Evolutionary conservation across 2,113 vertebrate species (phyloP).

Genomic region (Tylochromis polylepis): DNA sequence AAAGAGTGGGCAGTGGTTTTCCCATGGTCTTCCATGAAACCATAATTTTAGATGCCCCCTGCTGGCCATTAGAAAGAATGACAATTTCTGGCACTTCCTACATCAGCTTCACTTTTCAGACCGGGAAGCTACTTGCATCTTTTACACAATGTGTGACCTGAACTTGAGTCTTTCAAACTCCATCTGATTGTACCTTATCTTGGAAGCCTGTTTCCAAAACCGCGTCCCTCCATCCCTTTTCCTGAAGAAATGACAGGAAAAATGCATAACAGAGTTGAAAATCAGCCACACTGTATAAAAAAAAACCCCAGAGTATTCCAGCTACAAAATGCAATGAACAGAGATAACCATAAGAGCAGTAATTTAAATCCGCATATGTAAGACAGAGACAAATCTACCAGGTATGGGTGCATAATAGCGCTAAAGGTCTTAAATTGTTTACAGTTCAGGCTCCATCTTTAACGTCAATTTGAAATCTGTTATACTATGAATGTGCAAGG

Average conservation of each 20-base stretch:
- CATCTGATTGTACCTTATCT: slow-evolving; percentile 76
- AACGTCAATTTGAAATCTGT: not conserved
- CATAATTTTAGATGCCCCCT: not conserved
- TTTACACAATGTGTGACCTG: not conserved
- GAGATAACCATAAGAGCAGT: not conserved
- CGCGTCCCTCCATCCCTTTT: slow-evolving; percentile 87
- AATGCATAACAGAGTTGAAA: not conserved
- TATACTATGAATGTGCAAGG: not conserved
- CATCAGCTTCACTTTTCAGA: not conserved
- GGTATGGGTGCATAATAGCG: not conserved
- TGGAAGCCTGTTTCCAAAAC: slow-evolving; percentile 91
- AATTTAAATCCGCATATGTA: not conserved
- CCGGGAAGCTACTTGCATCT: not conserved
- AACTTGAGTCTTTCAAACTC: not conserved
- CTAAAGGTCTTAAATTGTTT: not conserved
- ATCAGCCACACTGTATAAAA: not conserved
- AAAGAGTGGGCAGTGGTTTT: not conserved
- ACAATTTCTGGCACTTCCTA: not conserved
- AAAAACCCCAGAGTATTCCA: not conserved
- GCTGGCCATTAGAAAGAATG: not conserved
- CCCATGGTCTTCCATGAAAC: not conserved
- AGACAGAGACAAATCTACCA: not conserved
- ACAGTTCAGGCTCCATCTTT: not conserved
- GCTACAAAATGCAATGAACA: not conserved
- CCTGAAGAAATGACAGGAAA: slow-evolving; percentile 66